phyloP scores from a whole-genome alignment of 2,888 invertebrate genomes.

The Heliconius charithonia region DNA sequence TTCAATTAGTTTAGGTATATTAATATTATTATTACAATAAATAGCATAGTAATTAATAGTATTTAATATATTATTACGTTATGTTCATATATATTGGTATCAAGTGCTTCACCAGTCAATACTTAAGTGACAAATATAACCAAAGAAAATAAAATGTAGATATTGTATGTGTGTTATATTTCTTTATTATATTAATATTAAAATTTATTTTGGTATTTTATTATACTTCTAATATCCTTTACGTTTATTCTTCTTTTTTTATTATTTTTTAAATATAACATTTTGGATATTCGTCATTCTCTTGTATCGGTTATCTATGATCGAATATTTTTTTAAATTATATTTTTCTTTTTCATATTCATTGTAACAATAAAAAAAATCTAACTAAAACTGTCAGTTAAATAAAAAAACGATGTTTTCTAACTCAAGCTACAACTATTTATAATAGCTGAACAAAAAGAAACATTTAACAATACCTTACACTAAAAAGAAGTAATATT shows the following conservation, averaged over 20 bases:
- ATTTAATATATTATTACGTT: background rate
- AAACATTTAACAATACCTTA: conserved; percentile 49
- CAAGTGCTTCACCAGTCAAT: conserved; percentile 48
- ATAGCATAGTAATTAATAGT: background rate
- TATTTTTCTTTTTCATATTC: background rate
- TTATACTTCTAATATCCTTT: background rate
- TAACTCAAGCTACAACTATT: background rate
- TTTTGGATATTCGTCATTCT: too few relatives aligned
- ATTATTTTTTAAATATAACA: background rate
- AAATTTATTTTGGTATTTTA: conserved; percentile 18
- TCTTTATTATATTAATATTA: conserved; percentile 59
- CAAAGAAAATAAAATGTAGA: conserved; percentile 55
- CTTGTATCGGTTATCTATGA: background rate
- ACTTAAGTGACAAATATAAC: conserved; percentile 54
- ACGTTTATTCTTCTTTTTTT: background rate
- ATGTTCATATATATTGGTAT: conserved; percentile 31
- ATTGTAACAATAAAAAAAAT: background rate
- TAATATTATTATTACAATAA: too few relatives aligned
- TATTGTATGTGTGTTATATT: conserved; percentile 60
- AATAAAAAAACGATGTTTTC: background rate
- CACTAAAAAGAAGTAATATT: conserved; percentile 72
- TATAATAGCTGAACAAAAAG: conserved; percentile 16
- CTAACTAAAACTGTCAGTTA: background rate
- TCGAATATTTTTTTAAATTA: background rate
- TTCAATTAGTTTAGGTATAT: too few relatives aligned